Conservation (phyloP, 2,888 invertebrate genomes). For the Lobophora halterata region DNA sequence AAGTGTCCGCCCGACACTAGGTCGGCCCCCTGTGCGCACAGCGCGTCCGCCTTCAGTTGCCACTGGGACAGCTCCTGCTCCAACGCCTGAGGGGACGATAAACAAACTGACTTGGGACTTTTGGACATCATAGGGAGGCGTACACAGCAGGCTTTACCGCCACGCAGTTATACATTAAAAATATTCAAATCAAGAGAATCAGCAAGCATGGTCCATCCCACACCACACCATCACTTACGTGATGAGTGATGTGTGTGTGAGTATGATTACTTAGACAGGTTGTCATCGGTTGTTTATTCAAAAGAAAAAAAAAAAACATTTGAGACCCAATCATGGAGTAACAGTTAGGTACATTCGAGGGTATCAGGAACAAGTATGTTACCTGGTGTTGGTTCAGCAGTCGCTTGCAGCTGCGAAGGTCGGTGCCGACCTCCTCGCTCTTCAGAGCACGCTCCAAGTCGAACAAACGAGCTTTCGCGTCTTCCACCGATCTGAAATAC, state of each 20-base stretch:
- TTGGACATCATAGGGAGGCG: no score
- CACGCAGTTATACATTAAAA: no score
- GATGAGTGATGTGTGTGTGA: no score
- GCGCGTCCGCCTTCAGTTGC: slow-evolving; percentile 88
- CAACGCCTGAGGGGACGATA: slow-evolving; percentile 71
- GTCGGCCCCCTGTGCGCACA: slow-evolving; percentile 91
- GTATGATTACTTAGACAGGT: no score
- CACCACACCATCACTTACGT: no score
- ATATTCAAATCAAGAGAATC: no score
- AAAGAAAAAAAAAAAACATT: no score
- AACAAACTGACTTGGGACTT: neutral
- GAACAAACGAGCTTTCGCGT: slow-evolving; percentile 91
- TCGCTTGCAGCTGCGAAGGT: slow-evolving; percentile 95
- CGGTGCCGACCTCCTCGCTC: slow-evolving; percentile 92
- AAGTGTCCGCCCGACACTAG: slow-evolving; percentile 97
- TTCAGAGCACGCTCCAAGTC: slow-evolving; percentile 90
- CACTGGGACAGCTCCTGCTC: slow-evolving; percentile 94
- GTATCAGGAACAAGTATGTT: neutral
- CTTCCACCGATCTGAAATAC: slow-evolving; percentile 87
- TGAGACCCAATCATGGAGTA: no score
- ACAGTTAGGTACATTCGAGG: no score
- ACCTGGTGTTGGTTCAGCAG: slow-evolving; percentile 94
- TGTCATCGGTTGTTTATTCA: no score
- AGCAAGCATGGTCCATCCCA: no score
- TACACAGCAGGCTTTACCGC: no score